Percentiles rank a stretch among this genome's conserved stretches.
phyloP scores from a whole-genome alignment of 2,113 vertebrate species.

The Pseudorasbora parva region DNA sequence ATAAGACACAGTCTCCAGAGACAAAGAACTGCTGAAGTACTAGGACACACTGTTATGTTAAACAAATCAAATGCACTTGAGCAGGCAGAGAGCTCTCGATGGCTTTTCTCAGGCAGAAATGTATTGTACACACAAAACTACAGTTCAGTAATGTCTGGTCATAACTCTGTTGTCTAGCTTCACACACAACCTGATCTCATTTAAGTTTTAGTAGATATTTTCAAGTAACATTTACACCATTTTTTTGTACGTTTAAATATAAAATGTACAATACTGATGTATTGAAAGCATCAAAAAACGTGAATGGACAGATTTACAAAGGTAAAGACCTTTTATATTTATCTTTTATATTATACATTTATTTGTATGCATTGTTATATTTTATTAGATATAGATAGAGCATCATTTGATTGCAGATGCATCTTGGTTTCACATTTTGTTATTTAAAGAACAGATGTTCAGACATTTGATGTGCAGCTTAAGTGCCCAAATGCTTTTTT shows the following conservation, averaged over 20 bases:
- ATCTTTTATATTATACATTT: too few species aligned
- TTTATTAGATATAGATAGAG: too few species aligned
- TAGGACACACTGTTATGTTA: neutral
- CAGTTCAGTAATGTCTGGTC: neutral
- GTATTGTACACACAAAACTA: neutral
- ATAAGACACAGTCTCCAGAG: neutral
- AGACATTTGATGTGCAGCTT: neutral
- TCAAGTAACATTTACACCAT: neutral
- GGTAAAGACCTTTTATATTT: too few species aligned
- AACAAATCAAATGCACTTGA: neutral
- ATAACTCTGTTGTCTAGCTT: neutral
- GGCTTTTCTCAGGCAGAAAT: neutral
- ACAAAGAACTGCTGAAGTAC: neutral
- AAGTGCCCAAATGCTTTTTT: neutral
- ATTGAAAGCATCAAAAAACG: too few species aligned
- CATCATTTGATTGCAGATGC: too few species aligned
- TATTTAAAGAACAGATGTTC: neutral
- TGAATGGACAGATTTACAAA: too few species aligned
- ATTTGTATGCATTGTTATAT: too few species aligned
- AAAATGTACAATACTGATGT: too few species aligned
- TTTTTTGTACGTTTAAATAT: neutral
- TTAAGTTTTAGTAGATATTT: neutral
- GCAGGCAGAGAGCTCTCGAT: neutral
- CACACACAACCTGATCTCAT: neutral
- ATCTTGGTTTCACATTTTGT: neutral